Evolutionary conservation across 1,140 invertebrate genomes (phyloP).

Genomic region (Heliconius eleuchia): DNA sequence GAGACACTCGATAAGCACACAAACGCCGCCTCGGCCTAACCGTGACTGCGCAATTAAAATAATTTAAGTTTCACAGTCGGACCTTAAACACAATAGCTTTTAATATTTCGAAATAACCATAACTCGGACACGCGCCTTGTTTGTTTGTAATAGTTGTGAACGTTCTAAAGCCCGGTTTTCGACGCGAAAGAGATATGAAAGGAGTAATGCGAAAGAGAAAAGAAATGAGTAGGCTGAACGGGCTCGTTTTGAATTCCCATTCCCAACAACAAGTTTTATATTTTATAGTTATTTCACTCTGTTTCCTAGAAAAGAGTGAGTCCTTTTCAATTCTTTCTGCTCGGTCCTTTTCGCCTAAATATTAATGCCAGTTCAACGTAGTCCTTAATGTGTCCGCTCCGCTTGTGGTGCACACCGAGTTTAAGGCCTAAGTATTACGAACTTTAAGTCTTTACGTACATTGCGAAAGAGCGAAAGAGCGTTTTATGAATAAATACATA

Average conservation of each 20-base stretch:
- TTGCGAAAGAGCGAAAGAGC: background rate
- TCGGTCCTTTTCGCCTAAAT: too few relatives aligned
- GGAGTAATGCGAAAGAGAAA: too few relatives aligned
- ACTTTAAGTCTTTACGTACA: background rate
- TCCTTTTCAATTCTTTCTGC: too few relatives aligned
- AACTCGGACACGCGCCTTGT: background rate
- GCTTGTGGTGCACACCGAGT: too few relatives aligned
- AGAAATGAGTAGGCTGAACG: too few relatives aligned
- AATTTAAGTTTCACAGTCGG: constrained; percentile 13
- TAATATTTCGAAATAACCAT: constrained; percentile 17
- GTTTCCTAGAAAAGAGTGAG: too few relatives aligned
- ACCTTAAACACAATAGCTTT: constrained; percentile 5
- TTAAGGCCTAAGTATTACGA: background rate
- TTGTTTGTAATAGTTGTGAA: background rate
- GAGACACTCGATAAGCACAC: constrained; percentile 35
- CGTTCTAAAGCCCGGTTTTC: background rate
- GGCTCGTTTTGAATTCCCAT: too few relatives aligned
- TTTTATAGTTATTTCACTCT: too few relatives aligned
- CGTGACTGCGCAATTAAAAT: constrained; percentile 35
- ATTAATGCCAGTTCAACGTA: too few relatives aligned
- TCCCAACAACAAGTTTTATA: too few relatives aligned
- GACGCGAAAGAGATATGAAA: too few relatives aligned
- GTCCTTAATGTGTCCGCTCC: too few relatives aligned
- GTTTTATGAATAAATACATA: background rate
- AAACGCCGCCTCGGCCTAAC: constrained; percentile 17